These are phyloP conservation scores for Conus ventricosus DNA, from an alignment of 1,140 invertebrate genomes.

Conservation along the genomic window DNA sequence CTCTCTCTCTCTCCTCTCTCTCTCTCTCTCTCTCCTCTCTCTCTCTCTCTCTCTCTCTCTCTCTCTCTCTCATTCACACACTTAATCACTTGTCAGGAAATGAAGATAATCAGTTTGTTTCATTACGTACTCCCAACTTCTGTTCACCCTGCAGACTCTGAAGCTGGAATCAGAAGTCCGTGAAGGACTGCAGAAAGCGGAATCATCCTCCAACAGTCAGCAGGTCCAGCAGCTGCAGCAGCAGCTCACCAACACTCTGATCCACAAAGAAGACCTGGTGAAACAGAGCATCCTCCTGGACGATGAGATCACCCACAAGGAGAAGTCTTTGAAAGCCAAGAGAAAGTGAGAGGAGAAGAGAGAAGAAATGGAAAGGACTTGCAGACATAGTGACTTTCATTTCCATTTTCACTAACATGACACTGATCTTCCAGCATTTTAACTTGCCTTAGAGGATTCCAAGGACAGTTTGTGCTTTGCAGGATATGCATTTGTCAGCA, in stretches of 20 bases:
- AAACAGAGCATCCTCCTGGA: slow-evolving; percentile 57
- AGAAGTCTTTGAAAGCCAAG: slow-evolving; percentile 59
- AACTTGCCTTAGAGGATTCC: background rate
- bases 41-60: background rate
- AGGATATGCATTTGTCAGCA: background rate
- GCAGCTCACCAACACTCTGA: slow-evolving; percentile 50
- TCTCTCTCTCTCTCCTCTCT: background rate
- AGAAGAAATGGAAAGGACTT: too few species aligned
- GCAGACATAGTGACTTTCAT: background rate
- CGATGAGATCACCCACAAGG: slow-evolving; percentile 61
- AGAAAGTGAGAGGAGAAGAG: slow-evolving; percentile 6
- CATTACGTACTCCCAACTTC: background rate
- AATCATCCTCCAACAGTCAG: slow-evolving; percentile 35
- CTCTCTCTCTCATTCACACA: background rate
- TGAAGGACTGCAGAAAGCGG: slow-evolving; percentile 55
- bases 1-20: background rate
- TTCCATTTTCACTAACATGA: background rate
- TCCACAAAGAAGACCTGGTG: slow-evolving; percentile 59
- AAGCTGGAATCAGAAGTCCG: slow-evolving; percentile 57
- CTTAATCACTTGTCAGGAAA: background rate
- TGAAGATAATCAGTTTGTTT: background rate
- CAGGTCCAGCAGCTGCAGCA: slow-evolving; percentile 45
- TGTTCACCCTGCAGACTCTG: slow-evolving; percentile 43
- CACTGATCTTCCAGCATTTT: background rate
- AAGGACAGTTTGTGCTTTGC: background rate